phyloP scores from a whole-genome alignment of 1,140 invertebrate species.

The Ridgeia piscesae region DNA sequence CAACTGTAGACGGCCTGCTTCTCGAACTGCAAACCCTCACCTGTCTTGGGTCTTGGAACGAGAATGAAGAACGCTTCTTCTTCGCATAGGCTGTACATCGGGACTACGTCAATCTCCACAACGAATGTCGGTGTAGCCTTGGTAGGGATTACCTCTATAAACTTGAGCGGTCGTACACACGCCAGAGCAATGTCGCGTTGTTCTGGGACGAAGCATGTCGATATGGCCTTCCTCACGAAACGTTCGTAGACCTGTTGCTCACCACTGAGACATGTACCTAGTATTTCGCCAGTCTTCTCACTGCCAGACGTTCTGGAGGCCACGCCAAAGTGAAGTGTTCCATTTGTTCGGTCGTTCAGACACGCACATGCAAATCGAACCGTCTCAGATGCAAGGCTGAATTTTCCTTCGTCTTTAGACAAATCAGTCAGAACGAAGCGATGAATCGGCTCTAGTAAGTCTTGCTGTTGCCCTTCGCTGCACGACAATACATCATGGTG shows the following conservation, averaged over 20 bases:
- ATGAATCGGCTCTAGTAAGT: neutral
- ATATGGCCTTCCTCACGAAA: conserved; percentile 8
- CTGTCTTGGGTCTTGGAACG: neutral
- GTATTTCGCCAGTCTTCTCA: conserved; percentile 8
- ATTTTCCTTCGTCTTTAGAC: neutral
- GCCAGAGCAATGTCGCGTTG: conserved; percentile 9
- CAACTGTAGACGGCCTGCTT: neutral
- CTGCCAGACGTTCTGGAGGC: neutral
- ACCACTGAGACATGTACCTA: neutral
- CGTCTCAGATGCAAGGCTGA: neutral
- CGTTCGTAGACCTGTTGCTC: neutral
- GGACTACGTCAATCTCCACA: conserved; percentile 23
- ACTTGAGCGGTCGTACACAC: conserved; percentile 9
- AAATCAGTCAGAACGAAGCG: neutral
- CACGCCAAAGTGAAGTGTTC: conserved; percentile 23
- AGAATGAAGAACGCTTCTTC: conserved; percentile 21
- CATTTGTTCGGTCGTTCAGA: conserved; percentile 25
- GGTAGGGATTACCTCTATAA: conserved; percentile 13
- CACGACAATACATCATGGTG: neutral
- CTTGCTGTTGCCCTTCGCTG: neutral
- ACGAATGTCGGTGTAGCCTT: conserved; percentile 1
- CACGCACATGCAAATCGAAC: conserved; percentile 14
- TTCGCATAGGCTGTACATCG: conserved; percentile 9
- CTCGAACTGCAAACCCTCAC: neutral
- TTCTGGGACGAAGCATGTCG: conserved; percentile 13